Evolutionary conservation across 2,888 invertebrate species (phyloP).

Genomic region (Sturmia bella): DNA sequence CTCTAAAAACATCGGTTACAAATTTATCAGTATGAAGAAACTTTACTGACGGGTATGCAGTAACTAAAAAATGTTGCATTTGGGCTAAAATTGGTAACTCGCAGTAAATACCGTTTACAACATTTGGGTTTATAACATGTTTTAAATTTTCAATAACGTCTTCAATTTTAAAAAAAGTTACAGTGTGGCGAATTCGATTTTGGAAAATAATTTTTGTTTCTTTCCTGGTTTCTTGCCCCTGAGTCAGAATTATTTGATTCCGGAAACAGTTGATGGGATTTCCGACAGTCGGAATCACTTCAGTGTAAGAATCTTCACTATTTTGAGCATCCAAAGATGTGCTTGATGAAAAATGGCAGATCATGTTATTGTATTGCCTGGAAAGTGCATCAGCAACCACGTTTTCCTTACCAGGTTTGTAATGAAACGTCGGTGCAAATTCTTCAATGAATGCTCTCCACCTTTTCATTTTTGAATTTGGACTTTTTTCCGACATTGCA

Average conservation of each 20-base stretch:
- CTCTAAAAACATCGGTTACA: slow-evolving; percentile 57
- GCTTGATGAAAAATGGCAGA: neutral
- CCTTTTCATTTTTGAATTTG: too few relatives aligned
- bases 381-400: slow-evolving; percentile 2
- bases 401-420: neutral
- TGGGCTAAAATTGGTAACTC: slow-evolving; percentile 17
- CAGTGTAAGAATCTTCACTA: too few relatives aligned
- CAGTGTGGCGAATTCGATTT: too few relatives aligned
- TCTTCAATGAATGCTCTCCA: too few relatives aligned
- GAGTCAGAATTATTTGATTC: too few relatives aligned
- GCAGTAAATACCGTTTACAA: slow-evolving; percentile 8
- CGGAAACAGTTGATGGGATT: too few relatives aligned
- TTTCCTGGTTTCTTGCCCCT: too few relatives aligned
- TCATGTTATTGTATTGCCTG: too few relatives aligned
- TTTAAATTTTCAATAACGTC: neutral
- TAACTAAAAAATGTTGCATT: slow-evolving; percentile 37
- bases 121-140: slow-evolving; percentile 30
- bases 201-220: too few relatives aligned
- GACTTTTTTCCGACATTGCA: too few relatives aligned
- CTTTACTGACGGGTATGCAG: slow-evolving; percentile 17
- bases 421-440: neutral
- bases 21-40: slow-evolving; percentile 16
- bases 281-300: too few relatives aligned
- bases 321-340: slow-evolving; percentile 16
- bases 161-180: neutral